A percentile compares a stretch with the other conserved stretches of the same genome.
phyloP scores from a whole-genome alignment of 2,888 invertebrate genomes.

The Xylocampa areola region DNA sequence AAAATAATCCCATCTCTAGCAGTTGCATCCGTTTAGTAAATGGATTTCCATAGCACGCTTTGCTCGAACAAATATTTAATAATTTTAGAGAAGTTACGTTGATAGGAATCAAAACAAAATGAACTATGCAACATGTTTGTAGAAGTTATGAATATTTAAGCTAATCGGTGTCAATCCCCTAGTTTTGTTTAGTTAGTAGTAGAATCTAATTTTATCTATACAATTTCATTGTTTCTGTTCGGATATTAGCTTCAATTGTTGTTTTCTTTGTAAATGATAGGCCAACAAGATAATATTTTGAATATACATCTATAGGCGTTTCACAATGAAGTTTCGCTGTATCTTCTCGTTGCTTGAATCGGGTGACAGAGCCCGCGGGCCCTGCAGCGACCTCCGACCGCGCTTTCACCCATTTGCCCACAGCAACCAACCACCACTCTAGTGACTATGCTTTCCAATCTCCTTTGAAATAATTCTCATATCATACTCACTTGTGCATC shows the following conservation, averaged over 20 bases:
- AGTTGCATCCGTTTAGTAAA: conserved; percentile 33
- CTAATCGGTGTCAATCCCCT: conserved; percentile 8
- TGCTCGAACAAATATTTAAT: conserved; percentile 14
- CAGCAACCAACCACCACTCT: conserved; percentile 44
- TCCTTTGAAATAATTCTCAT: conserved; percentile 48
- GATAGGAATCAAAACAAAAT: conserved; percentile 28
- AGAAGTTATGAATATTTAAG: conserved; percentile 24
- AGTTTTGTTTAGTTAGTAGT: conserved; percentile 21
- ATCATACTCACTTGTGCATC: conserved; percentile 44
- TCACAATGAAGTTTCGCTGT: conserved; percentile 35
- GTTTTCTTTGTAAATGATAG: conserved; percentile 14
- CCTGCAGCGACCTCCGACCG: conserved; percentile 73
- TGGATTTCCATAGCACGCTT: conserved; percentile 34
- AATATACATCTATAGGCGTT: no score
- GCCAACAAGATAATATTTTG: conserved; percentile 11
- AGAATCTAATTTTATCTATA: conserved; percentile 3
- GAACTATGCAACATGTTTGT: conserved; percentile 12
- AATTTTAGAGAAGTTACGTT: conserved; percentile 24
- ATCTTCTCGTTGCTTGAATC: conserved; percentile 49
- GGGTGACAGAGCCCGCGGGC: conserved; percentile 59
- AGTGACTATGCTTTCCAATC: conserved; percentile 53
- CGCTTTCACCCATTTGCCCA: conserved; percentile 76
- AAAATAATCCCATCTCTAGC: conserved; percentile 52
- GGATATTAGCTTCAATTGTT: neutral
- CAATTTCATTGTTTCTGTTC: conserved; percentile 1